Base-by-base conservation (phyloP, 2,113 vertebrate species). In the Cariama cristata region DNA sequence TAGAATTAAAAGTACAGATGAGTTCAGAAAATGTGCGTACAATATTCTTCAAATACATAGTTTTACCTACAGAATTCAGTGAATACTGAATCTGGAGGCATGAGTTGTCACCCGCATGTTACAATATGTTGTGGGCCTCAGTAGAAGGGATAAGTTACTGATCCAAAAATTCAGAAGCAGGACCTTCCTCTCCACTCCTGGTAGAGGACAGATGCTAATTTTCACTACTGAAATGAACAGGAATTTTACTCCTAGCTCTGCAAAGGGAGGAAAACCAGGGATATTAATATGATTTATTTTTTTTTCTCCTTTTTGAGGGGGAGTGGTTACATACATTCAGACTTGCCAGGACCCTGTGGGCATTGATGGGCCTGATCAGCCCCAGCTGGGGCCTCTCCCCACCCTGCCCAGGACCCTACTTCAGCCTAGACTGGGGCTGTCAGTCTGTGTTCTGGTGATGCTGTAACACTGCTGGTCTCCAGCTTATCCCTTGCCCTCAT, bases 391-490 rank as follows among this genome's bases (percentile, higher is more conserved):
- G 12, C 40, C 28, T 42, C 21, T 62, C 56, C 32, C 42, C 28
- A 15, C 24, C 82, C 79, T 50, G n/a, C 42, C 60, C 47, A 33
- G 30, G 12, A 42, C 19, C 18, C 76, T 60, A 2, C 52, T 63
- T 81, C n/a, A 77, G 68, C 42, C 24, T 60, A 67, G 22, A 9
- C 5, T 2, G 40, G 30, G 13, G 4, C 2, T 0, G 0, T 2
- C 3, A 11, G 0, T 1, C 2, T 15, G 35, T 23, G 8, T 0
- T 60, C 1, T 62, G 12, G 21, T 47, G 26, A 5, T 59, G 50
- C 0, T 82, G 7, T 15, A 6, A 1, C 2, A 1, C 6, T 44
- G 18, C 2, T 56, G 44, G 3, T 38, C 2, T n/a, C n/a, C n/a
- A n/a, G n/a, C n/a, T n/a, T n/a, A n/a, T n/a, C n/a, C n/a, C n/a